phyloP scores from a whole-genome alignment of 2,888 invertebrate species.

The Branchellion lobata region DNA sequence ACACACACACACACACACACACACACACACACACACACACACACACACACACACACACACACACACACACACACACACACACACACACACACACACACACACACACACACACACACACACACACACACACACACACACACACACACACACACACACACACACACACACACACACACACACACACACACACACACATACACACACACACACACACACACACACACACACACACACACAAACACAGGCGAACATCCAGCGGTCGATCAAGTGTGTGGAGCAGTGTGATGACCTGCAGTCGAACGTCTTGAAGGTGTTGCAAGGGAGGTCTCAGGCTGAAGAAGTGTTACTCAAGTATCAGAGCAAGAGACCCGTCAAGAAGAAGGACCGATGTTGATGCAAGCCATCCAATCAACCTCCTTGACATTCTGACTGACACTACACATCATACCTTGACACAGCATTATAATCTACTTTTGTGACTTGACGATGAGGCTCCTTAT shows the following conservation, averaged over 20 bases:
- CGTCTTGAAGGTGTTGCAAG: slow-evolving; percentile 75
- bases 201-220: slow-evolving; percentile 23
- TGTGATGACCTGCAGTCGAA: slow-evolving; percentile 83
- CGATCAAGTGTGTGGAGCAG: slow-evolving; percentile 87
- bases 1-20: slow-evolving; percentile 39
- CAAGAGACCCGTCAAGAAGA: slow-evolving; percentile 87
- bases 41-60: slow-evolving; percentile 20
- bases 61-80: slow-evolving; percentile 32
- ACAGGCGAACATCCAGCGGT: slow-evolving; percentile 90
- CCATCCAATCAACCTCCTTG: too few relatives aligned
- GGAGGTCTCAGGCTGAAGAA: slow-evolving; percentile 82
- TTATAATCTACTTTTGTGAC: too few relatives aligned
- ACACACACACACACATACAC: slow-evolving; percentile 22
- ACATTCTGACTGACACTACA: too few relatives aligned
- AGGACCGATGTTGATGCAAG: slow-evolving; percentile 67
- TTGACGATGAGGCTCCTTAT: not conserved
- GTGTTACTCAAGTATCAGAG: slow-evolving; percentile 86
- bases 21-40: slow-evolving; percentile 28
- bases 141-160: slow-evolving; percentile 23
- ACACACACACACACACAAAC: slow-evolving; percentile 53
- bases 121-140: slow-evolving; percentile 22
- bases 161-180: slow-evolving; percentile 23
- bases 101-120: slow-evolving; percentile 17
- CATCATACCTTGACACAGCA: too few relatives aligned
- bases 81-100: slow-evolving; percentile 28